These are phyloP conservation scores for Formica aserva DNA, from an alignment of 2,888 invertebrate genomes.

Conservation along the genomic window DNA sequence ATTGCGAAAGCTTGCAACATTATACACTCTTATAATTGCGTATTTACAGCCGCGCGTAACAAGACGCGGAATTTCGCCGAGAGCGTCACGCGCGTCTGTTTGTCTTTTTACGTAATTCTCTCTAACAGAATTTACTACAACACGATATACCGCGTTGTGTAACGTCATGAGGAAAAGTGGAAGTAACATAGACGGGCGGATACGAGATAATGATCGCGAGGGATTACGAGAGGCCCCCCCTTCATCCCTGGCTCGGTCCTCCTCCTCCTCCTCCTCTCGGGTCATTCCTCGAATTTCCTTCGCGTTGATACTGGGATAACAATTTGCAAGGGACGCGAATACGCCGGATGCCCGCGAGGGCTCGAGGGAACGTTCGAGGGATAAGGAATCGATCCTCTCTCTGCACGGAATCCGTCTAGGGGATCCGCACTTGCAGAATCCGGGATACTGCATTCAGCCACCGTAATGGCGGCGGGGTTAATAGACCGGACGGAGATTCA, in stretches of 20 bases:
- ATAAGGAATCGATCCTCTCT: conserved; percentile 62
- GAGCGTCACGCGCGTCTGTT: not conserved
- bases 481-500: conserved; percentile 38
- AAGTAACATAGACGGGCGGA: conserved; percentile 13
- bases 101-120: conserved; percentile 29
- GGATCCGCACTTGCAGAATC: conserved; percentile 42
- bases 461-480: conserved; percentile 27
- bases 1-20: conserved; percentile 38
- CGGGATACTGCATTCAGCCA: conserved; percentile 22
- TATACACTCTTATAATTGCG: conserved; percentile 29
- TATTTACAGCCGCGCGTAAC: conserved; percentile 8
- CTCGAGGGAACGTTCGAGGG: conserved; percentile 43
- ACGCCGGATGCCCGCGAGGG: conserved; percentile 40
- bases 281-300: conserved; percentile 58
- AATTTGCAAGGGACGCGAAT: conserved; percentile 67
- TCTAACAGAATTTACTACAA: conserved; percentile 40
- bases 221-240: conserved; percentile 8
- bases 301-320: conserved; percentile 65
- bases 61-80: not conserved
- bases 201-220: conserved; percentile 28
- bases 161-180: conserved; percentile 31
- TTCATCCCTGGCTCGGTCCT: not conserved
- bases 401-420: conserved; percentile 16
- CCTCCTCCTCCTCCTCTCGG: not conserved
- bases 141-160: conserved; percentile 23